Evolutionary conservation across 2,888 invertebrate genomes (phyloP).

Genomic region (Epirrhoe tristata): DNA sequence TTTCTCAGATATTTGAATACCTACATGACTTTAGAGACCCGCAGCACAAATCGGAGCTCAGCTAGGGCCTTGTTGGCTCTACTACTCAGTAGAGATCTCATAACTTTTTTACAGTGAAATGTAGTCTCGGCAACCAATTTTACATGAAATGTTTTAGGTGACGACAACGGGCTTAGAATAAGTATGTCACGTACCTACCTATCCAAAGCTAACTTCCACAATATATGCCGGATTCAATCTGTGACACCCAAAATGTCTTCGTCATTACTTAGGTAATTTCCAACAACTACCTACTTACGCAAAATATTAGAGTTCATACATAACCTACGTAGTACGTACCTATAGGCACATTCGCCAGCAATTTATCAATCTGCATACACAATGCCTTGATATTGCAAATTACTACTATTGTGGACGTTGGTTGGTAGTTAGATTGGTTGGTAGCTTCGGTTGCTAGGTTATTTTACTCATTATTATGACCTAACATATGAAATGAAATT

Average conservation of each 20-base stretch:
- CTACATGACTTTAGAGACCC: too few species aligned
- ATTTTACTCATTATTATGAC: not conserved
- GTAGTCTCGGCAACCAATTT: too few species aligned
- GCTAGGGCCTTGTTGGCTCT: too few species aligned
- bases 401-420: conserved; percentile 23
- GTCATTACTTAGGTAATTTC: not conserved
- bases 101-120: too few species aligned
- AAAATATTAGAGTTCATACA: conserved; percentile 1
- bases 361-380: conserved; percentile 57
- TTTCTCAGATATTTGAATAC: too few species aligned
- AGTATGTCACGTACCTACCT: too few species aligned
- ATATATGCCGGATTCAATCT: not conserved
- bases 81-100: too few species aligned
- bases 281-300: not conserved
- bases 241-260: not conserved
- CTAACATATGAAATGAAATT: too few species aligned
- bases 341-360: conserved; percentile 42
- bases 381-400: conserved; percentile 38
- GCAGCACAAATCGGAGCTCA: too few species aligned
- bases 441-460: conserved; percentile 8
- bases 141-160: too few species aligned
- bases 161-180: too few species aligned
- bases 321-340: not conserved
- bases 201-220: not conserved
- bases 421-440: not conserved